phyloP scores from a whole-genome alignment of 2,113 vertebrate genomes.

The Microtus richardsoni region DNA sequence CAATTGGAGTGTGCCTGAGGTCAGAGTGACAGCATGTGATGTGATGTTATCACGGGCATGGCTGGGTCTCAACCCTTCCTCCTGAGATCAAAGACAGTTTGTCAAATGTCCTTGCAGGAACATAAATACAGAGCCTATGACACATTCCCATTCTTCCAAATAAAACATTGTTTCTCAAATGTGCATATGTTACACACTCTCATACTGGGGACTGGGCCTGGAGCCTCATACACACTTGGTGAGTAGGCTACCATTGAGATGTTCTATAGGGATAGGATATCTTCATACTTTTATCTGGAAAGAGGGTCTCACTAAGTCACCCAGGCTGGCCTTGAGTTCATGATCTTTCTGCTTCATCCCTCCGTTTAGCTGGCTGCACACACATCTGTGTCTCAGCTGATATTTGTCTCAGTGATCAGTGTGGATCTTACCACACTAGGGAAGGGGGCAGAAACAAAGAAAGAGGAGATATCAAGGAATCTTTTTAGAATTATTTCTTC shows the following conservation, averaged over 20 bases:
- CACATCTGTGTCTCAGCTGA: background rate
- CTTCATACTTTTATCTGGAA: background rate
- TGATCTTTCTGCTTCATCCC: background rate
- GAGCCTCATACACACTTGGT: background rate
- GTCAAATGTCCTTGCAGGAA: background rate
- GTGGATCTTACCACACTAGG: background rate
- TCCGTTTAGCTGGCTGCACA: background rate
- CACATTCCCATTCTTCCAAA: background rate
- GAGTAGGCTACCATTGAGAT: background rate
- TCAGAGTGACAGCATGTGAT: background rate
- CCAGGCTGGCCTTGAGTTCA: background rate
- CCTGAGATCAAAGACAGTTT: background rate
- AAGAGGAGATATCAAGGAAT: background rate
- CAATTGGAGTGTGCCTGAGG: background rate
- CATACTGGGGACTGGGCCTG: background rate
- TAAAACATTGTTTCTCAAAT: background rate
- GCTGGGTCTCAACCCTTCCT: background rate
- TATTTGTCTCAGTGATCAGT: background rate
- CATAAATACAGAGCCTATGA: background rate
- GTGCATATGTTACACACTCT: background rate
- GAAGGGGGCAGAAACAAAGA: background rate
- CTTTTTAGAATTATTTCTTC: background rate
- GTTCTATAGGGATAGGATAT: too few species aligned
- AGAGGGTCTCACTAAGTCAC: background rate
- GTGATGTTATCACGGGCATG: background rate